A percentile compares a stretch with the other conserved stretches of the same genome.
Evolutionary conservation across 2,888 invertebrate species (phyloP).

Genomic region (Ectropis crepuscularia): DNA sequence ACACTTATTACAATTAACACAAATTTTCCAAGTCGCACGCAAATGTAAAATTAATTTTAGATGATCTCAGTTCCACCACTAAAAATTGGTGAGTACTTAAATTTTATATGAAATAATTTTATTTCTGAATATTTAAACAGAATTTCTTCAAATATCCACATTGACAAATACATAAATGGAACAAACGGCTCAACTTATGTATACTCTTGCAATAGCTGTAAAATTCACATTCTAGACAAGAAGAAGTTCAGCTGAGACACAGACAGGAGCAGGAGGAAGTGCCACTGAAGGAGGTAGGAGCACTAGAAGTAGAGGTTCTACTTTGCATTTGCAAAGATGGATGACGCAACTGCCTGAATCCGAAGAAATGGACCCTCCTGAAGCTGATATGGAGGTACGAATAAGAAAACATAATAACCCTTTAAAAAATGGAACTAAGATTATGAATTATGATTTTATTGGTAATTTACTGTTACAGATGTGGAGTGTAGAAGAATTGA

Average conservation of each 20-base stretch:
- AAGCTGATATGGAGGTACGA: constrained; percentile 83
- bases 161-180: constrained; percentile 23
- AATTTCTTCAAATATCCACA: constrained; percentile 55
- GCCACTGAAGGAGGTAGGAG: constrained; percentile 73
- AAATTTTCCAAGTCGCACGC: constrained; percentile 18
- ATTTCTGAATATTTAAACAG: background rate
- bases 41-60: background rate
- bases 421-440: too few relatives aligned
- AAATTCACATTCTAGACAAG: constrained; percentile 61
- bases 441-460: background rate
- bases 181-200: background rate
- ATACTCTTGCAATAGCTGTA: background rate
- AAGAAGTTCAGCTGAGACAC: constrained; percentile 78
- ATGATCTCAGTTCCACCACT: background rate
- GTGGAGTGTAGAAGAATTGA: constrained; percentile 90
- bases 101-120: constrained; percentile 10
- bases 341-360: constrained; percentile 90
- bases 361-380: constrained; percentile 80
- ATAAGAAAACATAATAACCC: background rate
- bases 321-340: constrained; percentile 91
- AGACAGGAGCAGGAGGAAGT: constrained; percentile 73
- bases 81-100: constrained; percentile 37
- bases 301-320: constrained; percentile 87
- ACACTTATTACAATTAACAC: background rate
- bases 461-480: constrained; percentile 54